Percentiles rank a stretch among this genome's conserved stretches.
Evolutionary conservation across 2,797 vertebrate genomes (phyloP).

Genomic region (Pangasius krempfi): DNA sequence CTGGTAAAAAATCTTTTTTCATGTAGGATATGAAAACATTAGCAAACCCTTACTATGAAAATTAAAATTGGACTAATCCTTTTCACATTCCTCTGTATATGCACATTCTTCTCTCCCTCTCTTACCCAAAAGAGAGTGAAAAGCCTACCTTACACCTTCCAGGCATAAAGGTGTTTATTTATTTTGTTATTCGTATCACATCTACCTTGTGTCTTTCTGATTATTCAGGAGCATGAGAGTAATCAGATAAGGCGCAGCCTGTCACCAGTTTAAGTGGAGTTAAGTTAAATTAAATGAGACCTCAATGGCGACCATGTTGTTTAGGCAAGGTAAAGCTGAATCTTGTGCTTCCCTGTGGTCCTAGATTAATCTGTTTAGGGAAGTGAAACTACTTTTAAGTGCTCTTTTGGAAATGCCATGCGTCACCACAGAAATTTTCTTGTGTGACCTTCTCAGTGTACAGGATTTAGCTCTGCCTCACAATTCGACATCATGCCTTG

Average conservation of each 20-base stretch:
- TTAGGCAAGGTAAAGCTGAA: constrained; percentile 5
- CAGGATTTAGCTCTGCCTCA: not conserved
- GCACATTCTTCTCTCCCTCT: constrained; percentile 46
- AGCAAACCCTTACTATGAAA: not conserved
- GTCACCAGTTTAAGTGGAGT: constrained; percentile 39
- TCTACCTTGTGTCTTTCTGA: constrained; percentile 69
- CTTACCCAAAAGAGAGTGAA: constrained; percentile 67
- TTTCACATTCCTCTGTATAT: constrained; percentile 72
- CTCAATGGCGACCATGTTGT: constrained; percentile 25
- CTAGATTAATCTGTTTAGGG: constrained; percentile 31
- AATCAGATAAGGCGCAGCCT: constrained; percentile 60
- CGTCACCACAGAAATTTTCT: constrained; percentile 40
- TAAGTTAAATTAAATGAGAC: constrained; percentile 51
- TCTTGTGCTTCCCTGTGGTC: constrained; percentile 10
- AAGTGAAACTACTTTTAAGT: constrained; percentile 38
- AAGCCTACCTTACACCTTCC: constrained; percentile 68
- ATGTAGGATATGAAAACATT: constrained; percentile 4
- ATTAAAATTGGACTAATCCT: constrained; percentile 72
- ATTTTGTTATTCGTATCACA: constrained; percentile 75
- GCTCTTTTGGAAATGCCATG: constrained; percentile 34
- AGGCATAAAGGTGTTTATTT: constrained; percentile 55
- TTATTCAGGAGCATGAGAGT: constrained; percentile 51
- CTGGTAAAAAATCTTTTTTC: constrained; percentile 66
- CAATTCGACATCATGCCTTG: not conserved
- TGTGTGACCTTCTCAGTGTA: constrained; percentile 22